phyloP scores from a whole-genome alignment of 2,888 invertebrate species.

The Ommatoiulus sabulosus region DNA sequence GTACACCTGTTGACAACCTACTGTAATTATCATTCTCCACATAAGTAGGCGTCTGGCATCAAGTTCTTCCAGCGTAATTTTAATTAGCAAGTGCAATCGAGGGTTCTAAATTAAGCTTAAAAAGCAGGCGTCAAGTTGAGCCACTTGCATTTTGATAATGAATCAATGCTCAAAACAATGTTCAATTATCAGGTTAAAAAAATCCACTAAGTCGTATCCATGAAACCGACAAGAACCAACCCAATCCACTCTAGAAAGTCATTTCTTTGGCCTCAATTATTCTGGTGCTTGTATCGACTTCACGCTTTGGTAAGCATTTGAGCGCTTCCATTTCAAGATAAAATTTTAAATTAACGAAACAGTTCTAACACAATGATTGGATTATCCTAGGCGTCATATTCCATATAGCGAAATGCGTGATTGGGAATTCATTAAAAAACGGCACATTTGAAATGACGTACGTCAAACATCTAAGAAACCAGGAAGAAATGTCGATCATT shows the following conservation, averaged over 20 bases:
- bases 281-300: conserved; percentile 7
- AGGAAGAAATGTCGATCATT: too few relatives aligned
- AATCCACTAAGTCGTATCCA: conserved; percentile 30
- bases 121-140: background rate
- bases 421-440: background rate
- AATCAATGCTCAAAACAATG: conserved; percentile 16
- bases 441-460: background rate
- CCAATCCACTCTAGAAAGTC: background rate
- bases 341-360: conserved; percentile 41
- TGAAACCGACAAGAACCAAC: background rate
- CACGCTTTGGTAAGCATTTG: conserved; percentile 41
- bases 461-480: background rate
- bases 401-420: background rate
- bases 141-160: conserved; percentile 20
- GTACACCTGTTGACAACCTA: background rate
- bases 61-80: background rate
- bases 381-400: background rate
- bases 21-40: background rate
- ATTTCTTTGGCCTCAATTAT: background rate
- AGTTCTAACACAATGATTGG: background rate
- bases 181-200: background rate
- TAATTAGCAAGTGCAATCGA: conserved; percentile 1
- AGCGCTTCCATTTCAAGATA: conserved; percentile 26
- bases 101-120: background rate
- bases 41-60: background rate